Evolutionary conservation across 2,113 vertebrate species (phyloP).

Genomic region (Marcusenius ussheri): DNA sequence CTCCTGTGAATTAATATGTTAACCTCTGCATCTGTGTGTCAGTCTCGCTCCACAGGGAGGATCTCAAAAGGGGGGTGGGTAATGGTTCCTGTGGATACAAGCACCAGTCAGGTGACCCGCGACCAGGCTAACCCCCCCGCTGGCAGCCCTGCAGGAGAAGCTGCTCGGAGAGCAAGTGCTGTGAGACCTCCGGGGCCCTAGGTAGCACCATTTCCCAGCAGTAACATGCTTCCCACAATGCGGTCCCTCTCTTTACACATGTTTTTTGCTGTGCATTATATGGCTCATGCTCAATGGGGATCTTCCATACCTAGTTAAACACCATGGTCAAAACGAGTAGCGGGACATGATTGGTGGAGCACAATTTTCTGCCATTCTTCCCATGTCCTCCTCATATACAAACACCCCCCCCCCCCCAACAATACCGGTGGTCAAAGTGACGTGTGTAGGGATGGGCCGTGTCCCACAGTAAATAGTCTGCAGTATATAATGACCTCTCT

Average conservation of each 20-base stretch:
- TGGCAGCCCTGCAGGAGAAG: background rate
- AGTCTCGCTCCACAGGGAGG: constrained; percentile 15
- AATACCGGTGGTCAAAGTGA: background rate
- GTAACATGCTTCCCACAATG: background rate
- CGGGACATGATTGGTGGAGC: background rate
- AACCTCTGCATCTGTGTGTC: constrained; percentile 22
- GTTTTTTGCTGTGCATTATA: background rate
- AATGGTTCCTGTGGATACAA: background rate
- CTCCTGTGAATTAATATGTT: constrained; percentile 21
- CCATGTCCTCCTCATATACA: background rate
- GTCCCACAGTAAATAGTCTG: background rate
- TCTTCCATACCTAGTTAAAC: background rate
- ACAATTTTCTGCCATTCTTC: background rate
- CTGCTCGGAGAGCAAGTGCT: background rate
- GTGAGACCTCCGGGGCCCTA: background rate
- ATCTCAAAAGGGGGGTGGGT: background rate
- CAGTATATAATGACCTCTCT: background rate
- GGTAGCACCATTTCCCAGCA: background rate
- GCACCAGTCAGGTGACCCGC: background rate
- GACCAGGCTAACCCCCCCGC: background rate
- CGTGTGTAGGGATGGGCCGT: background rate
- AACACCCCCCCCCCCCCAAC: background rate
- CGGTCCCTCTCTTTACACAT: background rate
- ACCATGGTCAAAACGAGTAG: background rate
- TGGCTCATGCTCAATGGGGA: background rate